Base-by-base conservation (phyloP, 2,113 vertebrate genomes). In the Oncorhynchus mykiss region DNA sequence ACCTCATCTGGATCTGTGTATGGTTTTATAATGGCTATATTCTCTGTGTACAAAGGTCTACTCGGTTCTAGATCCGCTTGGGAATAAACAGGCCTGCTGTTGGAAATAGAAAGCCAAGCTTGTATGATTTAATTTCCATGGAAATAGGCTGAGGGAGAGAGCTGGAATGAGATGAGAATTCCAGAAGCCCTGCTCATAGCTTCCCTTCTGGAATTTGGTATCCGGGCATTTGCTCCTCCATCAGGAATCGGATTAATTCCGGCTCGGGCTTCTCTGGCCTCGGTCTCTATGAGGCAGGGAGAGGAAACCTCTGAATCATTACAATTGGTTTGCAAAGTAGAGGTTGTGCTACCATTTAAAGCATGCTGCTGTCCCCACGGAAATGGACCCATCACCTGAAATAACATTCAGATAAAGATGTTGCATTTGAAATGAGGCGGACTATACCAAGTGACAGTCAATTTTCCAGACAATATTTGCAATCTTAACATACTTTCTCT, bases 61-160 rank as follows among this genome's bases (percentile, higher is more conserved):
- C 12, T 51, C 14, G 49, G 54, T 22, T 73, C 71, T 73, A 72
- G 5, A 18, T 62, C 64, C 13, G 24, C 64, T 24, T 8, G 24
- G 25, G 24, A 27, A 22, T 66, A 66, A 66, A 66, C 24, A 66
- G 64, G 25, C 22, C 22, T 27, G 22, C 60, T 76, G 72, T 81
- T 31, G 20, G 29, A 29, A 70, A 51, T 60, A 67, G 62, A 66
- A 75, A 81, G 72, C 67, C 70, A 79, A 72, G 74, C 65, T 22
- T 73, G 83, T 75, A 84, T 27, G 16, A 71, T 81, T 81, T 87
- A 70, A 86, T 89, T 88, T 90, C 80, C 78, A 88, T 88, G 80
- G 77, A 88, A 86, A 90, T 88, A 65, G 76, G 81, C 76, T 85
- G 74, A 5, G 48, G 74, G 78, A 80, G 66, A 4, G 25, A 4